Percentiles rank a stretch among this genome's conserved stretches.
Evolutionary conservation across 1,140 invertebrate species (phyloP).

Genomic region (Heterodera carotae): DNA sequence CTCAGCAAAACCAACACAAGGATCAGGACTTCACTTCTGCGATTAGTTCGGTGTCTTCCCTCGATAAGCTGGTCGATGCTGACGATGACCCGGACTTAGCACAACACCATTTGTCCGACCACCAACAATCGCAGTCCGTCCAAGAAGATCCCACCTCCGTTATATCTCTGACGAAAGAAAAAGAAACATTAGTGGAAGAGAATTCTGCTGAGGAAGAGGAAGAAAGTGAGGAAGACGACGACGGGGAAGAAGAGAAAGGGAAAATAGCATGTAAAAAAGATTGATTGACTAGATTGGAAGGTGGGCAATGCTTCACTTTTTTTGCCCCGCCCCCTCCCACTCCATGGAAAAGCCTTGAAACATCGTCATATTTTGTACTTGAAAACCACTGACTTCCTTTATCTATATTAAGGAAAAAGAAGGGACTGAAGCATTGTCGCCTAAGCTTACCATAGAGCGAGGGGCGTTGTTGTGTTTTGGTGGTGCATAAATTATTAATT

Average conservation of each 20-base stretch:
- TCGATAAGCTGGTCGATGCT: neutral
- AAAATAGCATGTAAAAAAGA: neutral
- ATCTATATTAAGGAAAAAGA: too few species aligned
- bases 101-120: neutral
- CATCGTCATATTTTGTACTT: too few species aligned
- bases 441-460: too few species aligned
- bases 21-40: neutral
- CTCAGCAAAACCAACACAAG: neutral
- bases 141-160: neutral
- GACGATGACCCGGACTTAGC: neutral
- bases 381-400: too few species aligned
- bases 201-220: neutral
- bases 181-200: neutral
- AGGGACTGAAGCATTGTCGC: too few species aligned
- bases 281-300: neutral
- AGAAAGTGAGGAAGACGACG: neutral
- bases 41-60: neutral
- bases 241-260: neutral
- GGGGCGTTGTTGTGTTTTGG: neutral
- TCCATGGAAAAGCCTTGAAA: too few species aligned
- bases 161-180: neutral
- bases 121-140: neutral
- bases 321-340: neutral
- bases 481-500: slow-evolving; percentile 7
- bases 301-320: neutral